Evolutionary conservation across 2,797 vertebrate species (phyloP).

Genomic region (Mus minutoides): DNA sequence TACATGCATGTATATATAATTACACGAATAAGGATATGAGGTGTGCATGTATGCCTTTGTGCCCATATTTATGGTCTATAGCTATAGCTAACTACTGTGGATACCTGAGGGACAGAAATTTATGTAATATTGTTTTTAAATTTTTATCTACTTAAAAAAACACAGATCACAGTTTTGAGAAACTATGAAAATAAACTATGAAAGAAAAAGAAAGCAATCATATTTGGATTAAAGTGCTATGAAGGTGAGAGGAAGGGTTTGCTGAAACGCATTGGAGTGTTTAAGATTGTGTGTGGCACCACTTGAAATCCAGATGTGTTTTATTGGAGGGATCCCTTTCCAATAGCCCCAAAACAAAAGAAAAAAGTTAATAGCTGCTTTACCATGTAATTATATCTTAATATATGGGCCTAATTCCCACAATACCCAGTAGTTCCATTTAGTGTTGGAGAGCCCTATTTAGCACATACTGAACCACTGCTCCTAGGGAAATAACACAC

Average conservation of each 20-base stretch:
- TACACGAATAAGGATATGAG: no score
- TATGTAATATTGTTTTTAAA: no score
- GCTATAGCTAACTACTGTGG: no score
- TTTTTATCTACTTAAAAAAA: no score
- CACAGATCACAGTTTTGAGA: no score
- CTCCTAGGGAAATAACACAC: background rate
- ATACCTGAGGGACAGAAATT: no score
- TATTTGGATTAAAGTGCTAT: background rate
- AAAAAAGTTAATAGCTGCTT: constrained; percentile 1
- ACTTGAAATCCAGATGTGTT: background rate
- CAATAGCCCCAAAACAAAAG: constrained; percentile 42
- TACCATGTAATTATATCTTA: constrained; percentile 3
- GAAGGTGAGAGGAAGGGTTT: background rate
- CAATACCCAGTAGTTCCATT: background rate
- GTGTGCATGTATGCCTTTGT: no score
- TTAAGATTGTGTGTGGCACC: background rate
- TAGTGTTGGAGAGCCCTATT: background rate
- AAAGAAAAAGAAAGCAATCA: background rate
- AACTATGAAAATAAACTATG: no score
- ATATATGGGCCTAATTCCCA: background rate
- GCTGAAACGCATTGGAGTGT: background rate
- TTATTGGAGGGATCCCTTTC: background rate
- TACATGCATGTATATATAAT: no score
- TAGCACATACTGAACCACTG: background rate
- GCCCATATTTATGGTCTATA: no score